These are phyloP conservation scores for Diogma glabrata DNA, from an alignment of 2,888 invertebrate species.

Conservation along the genomic window DNA sequence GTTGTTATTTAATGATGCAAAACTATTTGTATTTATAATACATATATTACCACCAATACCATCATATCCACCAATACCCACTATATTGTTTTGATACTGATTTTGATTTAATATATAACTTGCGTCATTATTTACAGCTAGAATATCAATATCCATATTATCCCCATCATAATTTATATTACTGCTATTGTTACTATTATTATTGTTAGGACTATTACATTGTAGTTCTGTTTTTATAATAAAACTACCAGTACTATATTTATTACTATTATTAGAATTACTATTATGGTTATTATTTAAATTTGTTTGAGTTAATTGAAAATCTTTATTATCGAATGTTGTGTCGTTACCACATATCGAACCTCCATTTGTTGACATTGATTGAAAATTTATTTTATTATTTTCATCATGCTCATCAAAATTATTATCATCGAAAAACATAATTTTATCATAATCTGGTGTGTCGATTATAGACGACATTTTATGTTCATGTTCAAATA, in stretches of 20 bases:
- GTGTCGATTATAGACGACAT: no score
- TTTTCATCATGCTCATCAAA: not conserved
- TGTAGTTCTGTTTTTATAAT: not conserved
- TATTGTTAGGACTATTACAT: constrained; percentile 4
- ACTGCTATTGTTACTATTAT: constrained; percentile 6
- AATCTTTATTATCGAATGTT: constrained; percentile 4
- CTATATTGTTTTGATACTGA: constrained; percentile 4
- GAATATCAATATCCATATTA: constrained; percentile 2
- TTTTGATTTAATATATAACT: constrained; percentile 2
- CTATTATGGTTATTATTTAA: constrained; percentile 8
- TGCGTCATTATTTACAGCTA: not conserved
- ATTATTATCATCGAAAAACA: not conserved
- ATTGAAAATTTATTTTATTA: no score
- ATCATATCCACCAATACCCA: constrained; percentile 1
- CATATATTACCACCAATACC: constrained; percentile 7
- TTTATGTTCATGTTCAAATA: no score
- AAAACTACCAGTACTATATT: not conserved
- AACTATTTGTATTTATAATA: constrained; percentile 7
- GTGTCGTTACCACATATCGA: no score
- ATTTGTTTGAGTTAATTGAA: no score
- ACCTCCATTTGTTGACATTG: no score
- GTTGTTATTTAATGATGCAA: not conserved
- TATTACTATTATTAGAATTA: constrained; percentile 3
- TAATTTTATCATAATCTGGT: no score
- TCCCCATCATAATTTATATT: constrained; percentile 5